Conservation (phyloP, 2,797 vertebrate species). For the Cynodonichthys magdalenae region DNA sequence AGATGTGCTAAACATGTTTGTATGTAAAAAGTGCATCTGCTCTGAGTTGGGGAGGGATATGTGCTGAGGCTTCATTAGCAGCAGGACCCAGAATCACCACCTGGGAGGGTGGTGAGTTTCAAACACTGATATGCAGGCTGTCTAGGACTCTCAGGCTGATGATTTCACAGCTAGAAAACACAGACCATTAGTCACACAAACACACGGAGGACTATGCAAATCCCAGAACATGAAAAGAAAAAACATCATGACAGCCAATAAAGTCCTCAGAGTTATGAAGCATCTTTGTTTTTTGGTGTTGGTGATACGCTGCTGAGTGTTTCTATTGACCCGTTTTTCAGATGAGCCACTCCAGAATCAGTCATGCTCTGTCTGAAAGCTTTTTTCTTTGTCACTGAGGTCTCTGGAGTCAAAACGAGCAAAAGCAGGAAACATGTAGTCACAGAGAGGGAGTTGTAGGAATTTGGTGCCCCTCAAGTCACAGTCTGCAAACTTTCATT, state of each 20-base stretch:
- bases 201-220: conserved; percentile 69
- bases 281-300: conserved; percentile 63
- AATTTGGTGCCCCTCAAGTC: conserved; percentile 39
- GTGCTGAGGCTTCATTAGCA: conserved; percentile 55
- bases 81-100: conserved; percentile 43
- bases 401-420: conserved; percentile 58
- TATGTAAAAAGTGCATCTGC: conserved; percentile 55
- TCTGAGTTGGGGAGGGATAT: conserved; percentile 40
- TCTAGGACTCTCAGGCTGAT: conserved; percentile 51
- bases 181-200: conserved; percentile 73
- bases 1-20: conserved; percentile 46
- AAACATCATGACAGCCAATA: conserved; percentile 67
- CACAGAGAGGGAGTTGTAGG: conserved; percentile 41
- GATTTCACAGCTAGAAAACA: conserved; percentile 69
- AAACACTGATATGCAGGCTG: conserved; percentile 53
- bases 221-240: conserved; percentile 64
- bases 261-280: conserved; percentile 61
- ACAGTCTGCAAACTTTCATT: conserved; percentile 2
- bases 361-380: conserved; percentile 49
- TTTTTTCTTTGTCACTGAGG: conserved; percentile 62
- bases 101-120: conserved; percentile 30
- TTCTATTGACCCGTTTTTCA: conserved; percentile 71
- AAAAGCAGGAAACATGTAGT: conserved; percentile 44
- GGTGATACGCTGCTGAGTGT: conserved; percentile 68
- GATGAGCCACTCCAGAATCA: conserved; percentile 65